A percentile compares a stretch with the other conserved stretches of the same genome.
Conservation (phyloP, 2,113 vertebrate species). For the Hippocampus mohnikei region DNA sequence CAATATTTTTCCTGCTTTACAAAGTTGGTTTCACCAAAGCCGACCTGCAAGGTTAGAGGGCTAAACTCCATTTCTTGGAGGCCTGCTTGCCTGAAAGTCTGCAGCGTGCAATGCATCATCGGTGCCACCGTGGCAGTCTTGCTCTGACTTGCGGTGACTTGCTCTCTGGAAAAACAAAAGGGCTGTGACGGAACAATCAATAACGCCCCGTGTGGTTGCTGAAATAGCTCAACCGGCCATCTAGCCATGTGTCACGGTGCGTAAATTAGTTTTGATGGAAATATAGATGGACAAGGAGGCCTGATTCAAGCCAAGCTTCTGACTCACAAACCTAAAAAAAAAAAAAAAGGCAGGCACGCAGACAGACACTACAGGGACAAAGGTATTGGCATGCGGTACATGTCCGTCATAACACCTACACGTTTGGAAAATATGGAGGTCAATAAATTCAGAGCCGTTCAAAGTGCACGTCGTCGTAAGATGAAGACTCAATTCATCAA, state of each 20-base stretch:
- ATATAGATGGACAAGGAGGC: not conserved
- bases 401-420: too few species aligned
- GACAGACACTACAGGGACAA: too few species aligned
- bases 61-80: slow-evolving; percentile 65
- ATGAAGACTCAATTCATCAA: too few species aligned
- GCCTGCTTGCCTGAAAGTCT: slow-evolving; percentile 76
- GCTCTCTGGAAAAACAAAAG: slow-evolving; percentile 32
- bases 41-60: slow-evolving; percentile 95
- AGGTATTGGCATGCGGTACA: too few species aligned
- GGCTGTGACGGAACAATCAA: not conserved
- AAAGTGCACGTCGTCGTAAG: not conserved
- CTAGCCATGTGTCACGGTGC: too few species aligned
- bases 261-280: not conserved
- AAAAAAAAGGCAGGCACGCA: too few species aligned
- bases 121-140: slow-evolving; percentile 63
- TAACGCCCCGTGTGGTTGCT: not conserved
- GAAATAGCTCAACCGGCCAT: not conserved
- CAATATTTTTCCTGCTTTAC: slow-evolving; percentile 75
- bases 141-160: slow-evolving; percentile 30
- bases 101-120: slow-evolving; percentile 75
- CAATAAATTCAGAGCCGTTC: too few species aligned
- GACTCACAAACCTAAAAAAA: too few species aligned
- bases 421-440: too few species aligned
- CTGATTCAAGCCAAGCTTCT: too few species aligned
- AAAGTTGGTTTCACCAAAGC: slow-evolving; percentile 99